These are phyloP conservation scores for Bos javanicus DNA, from an alignment of 2,113 vertebrate genomes.

Conservation along the genomic window DNA sequence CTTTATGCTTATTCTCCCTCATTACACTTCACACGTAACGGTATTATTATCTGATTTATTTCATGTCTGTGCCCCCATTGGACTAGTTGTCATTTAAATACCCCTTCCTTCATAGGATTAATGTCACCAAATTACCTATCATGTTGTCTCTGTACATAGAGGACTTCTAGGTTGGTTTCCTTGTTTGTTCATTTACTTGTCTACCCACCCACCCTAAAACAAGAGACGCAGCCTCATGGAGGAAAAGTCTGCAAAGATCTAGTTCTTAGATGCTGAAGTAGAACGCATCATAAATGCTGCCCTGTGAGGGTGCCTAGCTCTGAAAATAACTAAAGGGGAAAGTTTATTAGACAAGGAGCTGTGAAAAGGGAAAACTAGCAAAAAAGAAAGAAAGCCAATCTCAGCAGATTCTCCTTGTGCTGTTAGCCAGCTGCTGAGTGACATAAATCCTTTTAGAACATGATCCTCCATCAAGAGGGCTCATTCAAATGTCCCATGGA, in stretches of 20 bases:
- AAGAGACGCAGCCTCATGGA: neutral
- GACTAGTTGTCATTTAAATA: neutral
- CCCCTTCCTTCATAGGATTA: neutral
- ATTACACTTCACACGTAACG: neutral
- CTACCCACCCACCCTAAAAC: neutral
- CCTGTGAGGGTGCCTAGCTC: neutral
- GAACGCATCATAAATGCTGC: neutral
- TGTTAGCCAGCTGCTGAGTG: neutral
- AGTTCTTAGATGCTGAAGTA: neutral
- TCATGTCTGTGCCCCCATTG: neutral
- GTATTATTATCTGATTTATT: neutral
- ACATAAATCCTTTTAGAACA: neutral
- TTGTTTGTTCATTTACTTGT: neutral
- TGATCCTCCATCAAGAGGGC: neutral
- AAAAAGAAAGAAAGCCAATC: neutral
- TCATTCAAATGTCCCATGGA: neutral
- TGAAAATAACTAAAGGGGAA: neutral
- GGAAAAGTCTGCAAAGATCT: neutral
- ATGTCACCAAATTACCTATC: neutral
- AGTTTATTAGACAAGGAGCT: neutral
- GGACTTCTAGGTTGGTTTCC: neutral
- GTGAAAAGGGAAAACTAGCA: accelerated
- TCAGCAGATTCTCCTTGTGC: neutral
- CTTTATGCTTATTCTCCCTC: neutral
- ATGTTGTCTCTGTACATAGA: neutral